These are phyloP conservation scores for Gryllus bimaculatus DNA, from an alignment of 1,140 invertebrate genomes.

Conservation along the genomic window DNA sequence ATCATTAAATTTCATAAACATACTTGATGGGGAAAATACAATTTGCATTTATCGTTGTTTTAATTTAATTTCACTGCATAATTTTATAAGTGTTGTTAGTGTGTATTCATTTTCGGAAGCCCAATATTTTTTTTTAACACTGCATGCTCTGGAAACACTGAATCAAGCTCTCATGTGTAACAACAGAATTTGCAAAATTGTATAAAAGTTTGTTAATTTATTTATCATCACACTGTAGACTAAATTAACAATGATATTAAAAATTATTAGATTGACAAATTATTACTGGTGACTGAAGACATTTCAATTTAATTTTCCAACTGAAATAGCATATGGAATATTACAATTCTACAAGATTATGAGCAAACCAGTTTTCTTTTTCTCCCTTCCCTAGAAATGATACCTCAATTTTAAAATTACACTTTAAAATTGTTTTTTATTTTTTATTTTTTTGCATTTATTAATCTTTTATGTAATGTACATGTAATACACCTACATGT, in stretches of 20 bases:
- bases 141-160: conserved; percentile 11
- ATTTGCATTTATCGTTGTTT: background rate
- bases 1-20: background rate
- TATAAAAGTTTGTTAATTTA: background rate
- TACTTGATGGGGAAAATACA: background rate
- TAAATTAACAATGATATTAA: background rate
- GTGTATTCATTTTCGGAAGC: background rate
- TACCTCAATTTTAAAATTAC: background rate
- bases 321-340: conserved; percentile 11
- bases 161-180: background rate
- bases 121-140: conserved; percentile 9
- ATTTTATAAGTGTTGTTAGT: background rate
- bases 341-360: conserved; percentile 7
- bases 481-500: background rate
- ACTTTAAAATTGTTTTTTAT: conserved; percentile 4
- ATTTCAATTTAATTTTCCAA: conserved; percentile 7
- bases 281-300: conserved; percentile 8
- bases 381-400: conserved; percentile 7
- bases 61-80: background rate
- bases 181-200: background rate
- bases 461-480: background rate
- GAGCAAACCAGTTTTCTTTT: conserved; percentile 7
- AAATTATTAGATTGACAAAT: background rate
- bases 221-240: background rate
- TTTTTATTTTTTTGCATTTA: background rate